Evolutionary conservation across 1,140 invertebrate species (phyloP).

Genomic region (Drosophila tristis): DNA sequence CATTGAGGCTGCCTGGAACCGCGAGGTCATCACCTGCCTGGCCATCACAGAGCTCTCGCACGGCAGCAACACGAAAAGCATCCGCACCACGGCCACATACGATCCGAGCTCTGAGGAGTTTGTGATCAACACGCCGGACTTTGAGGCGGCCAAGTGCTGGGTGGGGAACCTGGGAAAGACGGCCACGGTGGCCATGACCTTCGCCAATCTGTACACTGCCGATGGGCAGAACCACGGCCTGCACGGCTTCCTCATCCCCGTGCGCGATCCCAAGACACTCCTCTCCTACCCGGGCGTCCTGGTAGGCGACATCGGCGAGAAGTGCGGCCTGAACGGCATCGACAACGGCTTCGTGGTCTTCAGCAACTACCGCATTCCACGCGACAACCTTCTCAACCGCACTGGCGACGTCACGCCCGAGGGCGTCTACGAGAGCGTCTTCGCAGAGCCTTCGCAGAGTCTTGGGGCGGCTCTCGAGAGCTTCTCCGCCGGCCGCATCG

Average conservation of each 20-base stretch:
- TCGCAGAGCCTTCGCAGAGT: slow-evolving; percentile 88
- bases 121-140: slow-evolving; percentile 95
- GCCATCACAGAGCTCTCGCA: slow-evolving; percentile 96
- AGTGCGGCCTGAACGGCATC: slow-evolving; percentile 93
- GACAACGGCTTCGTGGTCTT: slow-evolving; percentile 97
- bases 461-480: slow-evolving; percentile 93
- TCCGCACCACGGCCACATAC: slow-evolving; percentile 95
- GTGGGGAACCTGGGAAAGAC: slow-evolving; percentile 95
- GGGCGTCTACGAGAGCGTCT: slow-evolving; percentile 91
- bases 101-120: slow-evolving; percentile 92
- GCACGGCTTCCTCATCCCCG: slow-evolving; percentile 93
- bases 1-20: slow-evolving; percentile 88
- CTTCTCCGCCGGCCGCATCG: slow-evolving; percentile 92
- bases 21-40: slow-evolving; percentile 92
- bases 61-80: slow-evolving; percentile 96
- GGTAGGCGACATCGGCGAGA: slow-evolving; percentile 94
- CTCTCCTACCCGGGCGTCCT: slow-evolving; percentile 89
- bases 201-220: slow-evolving; percentile 92
- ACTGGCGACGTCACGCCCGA: slow-evolving; percentile 94
- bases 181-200: slow-evolving; percentile 94
- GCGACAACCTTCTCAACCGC: slow-evolving; percentile 92
- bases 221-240: slow-evolving; percentile 94
- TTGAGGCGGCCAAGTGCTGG: slow-evolving; percentile 98
- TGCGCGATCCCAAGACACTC: slow-evolving; percentile 91
- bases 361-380: slow-evolving; percentile 93